Base-by-base conservation (phyloP, 2,113 vertebrate species). In the Festucalex cinctus region DNA sequence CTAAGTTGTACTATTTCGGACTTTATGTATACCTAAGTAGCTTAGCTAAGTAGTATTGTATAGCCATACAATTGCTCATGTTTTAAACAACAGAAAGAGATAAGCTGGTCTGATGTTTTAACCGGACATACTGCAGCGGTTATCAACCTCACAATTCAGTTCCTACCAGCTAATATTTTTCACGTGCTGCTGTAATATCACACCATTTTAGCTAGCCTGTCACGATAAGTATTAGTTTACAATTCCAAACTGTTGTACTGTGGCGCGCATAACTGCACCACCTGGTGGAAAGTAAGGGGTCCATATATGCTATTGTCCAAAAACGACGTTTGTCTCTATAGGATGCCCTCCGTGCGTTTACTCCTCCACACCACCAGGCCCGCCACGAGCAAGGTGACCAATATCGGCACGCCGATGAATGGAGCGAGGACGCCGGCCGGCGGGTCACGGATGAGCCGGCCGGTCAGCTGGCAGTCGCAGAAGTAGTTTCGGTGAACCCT, bases 291-390 rank as follows among this genome's bases (percentile, higher is more conserved):
- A n/a, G 9, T 2, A 39, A 39, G 6, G 12, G 36, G 9, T 41
- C 32, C 35, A 36, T 36, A n/a, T n/a, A 32, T 32, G 28, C 28
- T 32, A 57, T 7, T 41, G 22, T 22, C 16, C 14, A 24, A 12
- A 7, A 36, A 9, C 35, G 16, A 62, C 6, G 22, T 14, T 22
- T 43, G 13, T 24, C 3, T 13, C 44, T 85, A 92, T 48, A 95
- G 84, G 1, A 95, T 83, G 46, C 94, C 93, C 71, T 95, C 92
- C 0, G 91, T 91, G 76, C 76, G 89, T 74, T 96, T 94, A 86
- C 94, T 95, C 69, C 93, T 88, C 94, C 95, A 98, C 73, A 94
- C 95, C 71, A 97, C 95, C 36, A 96, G 83, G 0, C 83, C 89
- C 0, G 95, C 95, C 91, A 95, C 86, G 3, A 97, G 90, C 71